Conservation (phyloP, 2,113 vertebrate genomes). For the Oostethus manadensis region DNA sequence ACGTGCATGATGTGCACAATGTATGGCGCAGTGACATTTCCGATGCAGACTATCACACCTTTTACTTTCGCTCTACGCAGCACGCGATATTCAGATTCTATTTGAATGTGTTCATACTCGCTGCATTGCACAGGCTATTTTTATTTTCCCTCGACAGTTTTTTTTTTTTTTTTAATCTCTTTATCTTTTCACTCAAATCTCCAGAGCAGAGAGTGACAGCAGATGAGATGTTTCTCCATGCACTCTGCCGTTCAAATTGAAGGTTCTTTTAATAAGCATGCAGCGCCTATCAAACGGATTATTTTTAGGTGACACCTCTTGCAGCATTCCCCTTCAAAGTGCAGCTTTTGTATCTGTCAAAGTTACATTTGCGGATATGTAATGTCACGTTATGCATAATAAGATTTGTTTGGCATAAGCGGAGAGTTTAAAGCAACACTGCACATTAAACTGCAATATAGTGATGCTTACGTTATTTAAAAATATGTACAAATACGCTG, state of each 20-base stretch:
- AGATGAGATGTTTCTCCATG: neutral
- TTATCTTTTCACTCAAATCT: neutral
- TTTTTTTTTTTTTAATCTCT: neutral
- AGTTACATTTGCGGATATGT: neutral
- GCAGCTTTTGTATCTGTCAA: neutral
- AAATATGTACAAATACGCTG: slow-evolving; percentile 4
- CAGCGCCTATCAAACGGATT: neutral
- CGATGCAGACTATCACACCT: no score
- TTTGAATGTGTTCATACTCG: neutral
- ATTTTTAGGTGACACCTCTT: neutral
- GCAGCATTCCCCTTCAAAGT: neutral
- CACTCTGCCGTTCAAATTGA: neutral
- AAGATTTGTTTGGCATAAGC: neutral
- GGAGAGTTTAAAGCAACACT: slow-evolving; percentile 7
- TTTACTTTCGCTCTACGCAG: neutral
- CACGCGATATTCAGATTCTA: neutral
- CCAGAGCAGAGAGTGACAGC: neutral
- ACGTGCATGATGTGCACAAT: no score
- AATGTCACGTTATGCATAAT: neutral
- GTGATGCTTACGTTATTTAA: slow-evolving; percentile 8
- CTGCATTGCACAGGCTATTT: neutral
- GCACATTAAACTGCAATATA: slow-evolving; percentile 10
- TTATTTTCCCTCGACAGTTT: slow-evolving; percentile 1
- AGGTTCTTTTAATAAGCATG: neutral
- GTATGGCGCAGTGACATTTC: no score